phyloP scores from a whole-genome alignment of 2,888 invertebrate genomes.

The Drosophila tanythrix region DNA sequence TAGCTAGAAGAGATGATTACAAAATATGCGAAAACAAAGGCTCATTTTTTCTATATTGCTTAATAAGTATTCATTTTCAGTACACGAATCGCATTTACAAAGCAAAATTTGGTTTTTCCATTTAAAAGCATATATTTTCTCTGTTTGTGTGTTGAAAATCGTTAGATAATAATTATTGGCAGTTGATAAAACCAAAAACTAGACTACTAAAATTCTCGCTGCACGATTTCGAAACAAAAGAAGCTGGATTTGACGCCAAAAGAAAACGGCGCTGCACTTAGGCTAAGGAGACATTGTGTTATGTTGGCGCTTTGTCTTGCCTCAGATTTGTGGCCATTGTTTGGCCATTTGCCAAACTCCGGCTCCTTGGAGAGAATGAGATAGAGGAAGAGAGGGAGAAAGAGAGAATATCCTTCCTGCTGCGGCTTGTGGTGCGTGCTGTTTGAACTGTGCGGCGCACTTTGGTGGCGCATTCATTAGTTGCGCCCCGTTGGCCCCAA shows the following conservation, averaged over 20 bases:
- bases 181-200: neutral
- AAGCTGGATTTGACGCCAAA: neutral
- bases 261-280: neutral
- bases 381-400: neutral
- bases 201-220: neutral
- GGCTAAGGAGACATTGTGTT: slow-evolving; percentile 2
- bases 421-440: slow-evolving; percentile 38
- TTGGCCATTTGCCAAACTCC: slow-evolving; percentile 48
- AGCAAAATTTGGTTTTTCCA: neutral
- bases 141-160: neutral
- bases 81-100: neutral
- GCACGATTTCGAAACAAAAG: neutral
- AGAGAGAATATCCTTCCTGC: slow-evolving; percentile 24
- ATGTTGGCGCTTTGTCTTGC: slow-evolving; percentile 13
- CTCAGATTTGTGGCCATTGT: slow-evolving; percentile 56
- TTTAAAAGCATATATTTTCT: neutral
- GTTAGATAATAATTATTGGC: neutral
- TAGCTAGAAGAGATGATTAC: neutral
- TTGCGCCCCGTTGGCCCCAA: slow-evolving; percentile 48
- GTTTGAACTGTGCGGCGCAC: slow-evolving; percentile 54
- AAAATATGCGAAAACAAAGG: neutral
- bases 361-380: slow-evolving; percentile 5
- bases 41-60: neutral
- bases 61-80: neutral
- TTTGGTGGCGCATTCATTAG: slow-evolving; percentile 69